phyloP scores from a whole-genome alignment of 2,797 vertebrate species.

The Cynopterus sphinx region DNA sequence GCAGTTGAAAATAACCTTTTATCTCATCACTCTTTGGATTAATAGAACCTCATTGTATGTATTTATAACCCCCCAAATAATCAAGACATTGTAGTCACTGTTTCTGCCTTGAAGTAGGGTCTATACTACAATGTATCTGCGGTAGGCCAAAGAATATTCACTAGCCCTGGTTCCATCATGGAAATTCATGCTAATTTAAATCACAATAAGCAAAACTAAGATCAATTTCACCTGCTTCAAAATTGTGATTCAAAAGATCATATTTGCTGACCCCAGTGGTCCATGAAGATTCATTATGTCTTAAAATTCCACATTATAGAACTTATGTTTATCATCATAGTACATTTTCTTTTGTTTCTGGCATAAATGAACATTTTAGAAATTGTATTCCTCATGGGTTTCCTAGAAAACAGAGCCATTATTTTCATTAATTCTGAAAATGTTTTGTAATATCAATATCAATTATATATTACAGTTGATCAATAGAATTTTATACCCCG shows the following conservation, averaged over 20 bases:
- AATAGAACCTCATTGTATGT: background rate
- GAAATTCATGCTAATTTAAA: background rate
- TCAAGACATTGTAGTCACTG: background rate
- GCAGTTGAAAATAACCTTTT: background rate
- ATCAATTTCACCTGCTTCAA: background rate
- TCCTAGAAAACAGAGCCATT: background rate
- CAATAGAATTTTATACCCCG: background rate
- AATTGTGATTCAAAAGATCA: background rate
- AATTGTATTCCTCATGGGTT: background rate
- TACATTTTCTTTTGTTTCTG: slow-evolving; percentile 3
- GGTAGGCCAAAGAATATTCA: background rate
- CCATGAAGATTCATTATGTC: background rate
- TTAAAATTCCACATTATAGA: background rate
- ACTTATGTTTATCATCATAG: background rate
- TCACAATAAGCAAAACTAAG: background rate
- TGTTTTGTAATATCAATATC: slow-evolving; percentile 32
- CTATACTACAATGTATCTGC: background rate
- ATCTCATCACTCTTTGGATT: background rate
- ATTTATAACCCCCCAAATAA: background rate
- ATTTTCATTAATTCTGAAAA: slow-evolving; percentile 1
- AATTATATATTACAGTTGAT: background rate
- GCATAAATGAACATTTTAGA: slow-evolving; percentile 4
- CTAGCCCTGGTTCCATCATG: background rate
- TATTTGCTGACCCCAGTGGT: background rate
- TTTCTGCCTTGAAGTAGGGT: background rate